Evolutionary conservation across 1,140 invertebrate species (phyloP).

Genomic region (Brachionus rotundiformis): DNA sequence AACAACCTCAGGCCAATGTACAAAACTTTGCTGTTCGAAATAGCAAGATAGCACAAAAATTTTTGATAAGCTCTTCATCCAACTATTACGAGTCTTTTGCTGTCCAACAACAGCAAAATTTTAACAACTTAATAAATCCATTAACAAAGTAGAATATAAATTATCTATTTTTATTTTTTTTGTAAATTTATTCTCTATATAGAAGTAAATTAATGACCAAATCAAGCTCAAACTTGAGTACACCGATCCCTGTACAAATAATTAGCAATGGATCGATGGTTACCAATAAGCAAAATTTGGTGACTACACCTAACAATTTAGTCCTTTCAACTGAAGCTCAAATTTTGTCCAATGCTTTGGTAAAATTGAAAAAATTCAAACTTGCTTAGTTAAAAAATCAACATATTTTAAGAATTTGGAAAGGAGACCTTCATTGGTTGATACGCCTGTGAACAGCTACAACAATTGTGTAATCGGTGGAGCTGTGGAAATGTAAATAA

Average conservation of each 20-base stretch:
- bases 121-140: neutral
- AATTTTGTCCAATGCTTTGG: slow-evolving; percentile 29
- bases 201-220: slow-evolving; percentile 3
- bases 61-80: neutral
- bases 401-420: slow-evolving; percentile 40
- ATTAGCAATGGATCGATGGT: neutral
- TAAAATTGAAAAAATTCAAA: neutral
- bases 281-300: slow-evolving; percentile 7
- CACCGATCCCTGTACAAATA: neutral
- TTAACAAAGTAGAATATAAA: neutral
- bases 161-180: neutral
- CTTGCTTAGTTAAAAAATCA: too few relatives aligned
- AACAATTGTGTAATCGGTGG: slow-evolving; percentile 37
- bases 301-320: neutral
- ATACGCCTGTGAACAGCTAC: slow-evolving; percentile 5
- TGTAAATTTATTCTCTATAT: neutral
- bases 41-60: slow-evolving; percentile 26
- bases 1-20: neutral
- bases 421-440: slow-evolving; percentile 21
- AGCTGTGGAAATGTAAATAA: neutral
- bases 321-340: neutral
- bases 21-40: slow-evolving; percentile 25
- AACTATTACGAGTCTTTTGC: slow-evolving; percentile 36
- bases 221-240: slow-evolving; percentile 20
- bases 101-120: neutral